A percentile compares a stretch with the other conserved stretches of the same genome.
phyloP scores from a whole-genome alignment of 2,797 vertebrate species.

The Emys orbicularis region DNA sequence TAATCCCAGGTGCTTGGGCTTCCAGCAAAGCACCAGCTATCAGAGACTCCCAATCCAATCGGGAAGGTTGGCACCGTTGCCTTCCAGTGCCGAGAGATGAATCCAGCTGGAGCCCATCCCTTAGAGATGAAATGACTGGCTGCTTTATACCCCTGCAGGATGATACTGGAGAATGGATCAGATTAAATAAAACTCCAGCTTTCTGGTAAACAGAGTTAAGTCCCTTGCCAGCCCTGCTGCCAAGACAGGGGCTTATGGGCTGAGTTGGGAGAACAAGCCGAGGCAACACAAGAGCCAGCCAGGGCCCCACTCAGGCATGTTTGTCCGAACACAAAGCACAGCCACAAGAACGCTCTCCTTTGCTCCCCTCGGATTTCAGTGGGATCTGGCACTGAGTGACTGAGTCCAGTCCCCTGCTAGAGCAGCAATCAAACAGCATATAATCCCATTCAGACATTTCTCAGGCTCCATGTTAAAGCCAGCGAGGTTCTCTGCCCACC shows the following conservation, averaged over 20 bases:
- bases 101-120: not conserved
- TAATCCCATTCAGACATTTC: no score
- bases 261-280: not conserved
- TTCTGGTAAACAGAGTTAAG: not conserved
- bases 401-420: no score
- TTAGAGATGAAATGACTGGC: not conserved
- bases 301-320: no score
- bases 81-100: not conserved
- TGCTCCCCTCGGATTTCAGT: no score
- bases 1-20: not conserved
- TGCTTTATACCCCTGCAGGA: not conserved
- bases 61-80: not conserved
- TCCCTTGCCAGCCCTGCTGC: not conserved
- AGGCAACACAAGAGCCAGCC: not conserved
- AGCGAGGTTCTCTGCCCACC: no score
- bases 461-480: no score
- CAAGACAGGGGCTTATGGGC: not conserved
- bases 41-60: not conserved
- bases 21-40: not conserved
- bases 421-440: no score
- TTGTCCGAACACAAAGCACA: no score
- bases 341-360: no score
- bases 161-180: not conserved
- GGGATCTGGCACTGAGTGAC: no score
- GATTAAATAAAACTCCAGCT: not conserved